phyloP scores from a whole-genome alignment of 2,797 vertebrate genomes.

The Oophaga sylvatica region DNA sequence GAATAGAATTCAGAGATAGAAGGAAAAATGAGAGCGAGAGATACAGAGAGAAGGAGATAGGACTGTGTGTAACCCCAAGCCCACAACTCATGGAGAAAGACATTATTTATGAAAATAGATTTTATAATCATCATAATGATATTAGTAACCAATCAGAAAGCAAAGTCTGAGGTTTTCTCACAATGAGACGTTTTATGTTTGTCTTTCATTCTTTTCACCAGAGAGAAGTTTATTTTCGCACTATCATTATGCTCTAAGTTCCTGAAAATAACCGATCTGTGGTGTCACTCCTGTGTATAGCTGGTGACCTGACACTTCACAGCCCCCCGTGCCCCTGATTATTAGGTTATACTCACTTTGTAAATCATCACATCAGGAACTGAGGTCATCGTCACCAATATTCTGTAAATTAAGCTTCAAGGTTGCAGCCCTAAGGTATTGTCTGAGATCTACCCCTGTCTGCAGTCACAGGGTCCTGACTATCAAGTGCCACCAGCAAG shows the following conservation, averaged over 20 bases:
- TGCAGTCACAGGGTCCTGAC: background rate
- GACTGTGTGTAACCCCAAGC: conserved; percentile 57
- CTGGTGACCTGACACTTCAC: background rate
- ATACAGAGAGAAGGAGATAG: conserved; percentile 55
- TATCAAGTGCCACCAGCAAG: background rate
- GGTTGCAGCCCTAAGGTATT: background rate
- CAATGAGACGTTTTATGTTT: background rate
- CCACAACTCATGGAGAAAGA: conserved; percentile 14
- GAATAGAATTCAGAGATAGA: conserved; percentile 75
- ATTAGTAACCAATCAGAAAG: background rate
- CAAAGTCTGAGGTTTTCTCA: background rate
- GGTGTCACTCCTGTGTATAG: background rate
- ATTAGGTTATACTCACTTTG: background rate
- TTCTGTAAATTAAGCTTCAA: background rate
- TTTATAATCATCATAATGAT: background rate
- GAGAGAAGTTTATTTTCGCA: background rate
- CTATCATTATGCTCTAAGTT: background rate
- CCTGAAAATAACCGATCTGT: background rate
- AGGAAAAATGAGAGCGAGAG: conserved; percentile 23
- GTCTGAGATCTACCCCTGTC: background rate
- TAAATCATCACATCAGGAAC: background rate
- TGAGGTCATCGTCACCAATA: background rate
- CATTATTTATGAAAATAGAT: background rate
- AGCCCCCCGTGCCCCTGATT: too few species aligned
- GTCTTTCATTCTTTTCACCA: background rate